Percentiles rank a stretch among this genome's conserved stretches.
These are phyloP conservation scores for Cheilosia grossa DNA, from an alignment of 2,888 invertebrate genomes.

Conservation along the genomic window DNA sequence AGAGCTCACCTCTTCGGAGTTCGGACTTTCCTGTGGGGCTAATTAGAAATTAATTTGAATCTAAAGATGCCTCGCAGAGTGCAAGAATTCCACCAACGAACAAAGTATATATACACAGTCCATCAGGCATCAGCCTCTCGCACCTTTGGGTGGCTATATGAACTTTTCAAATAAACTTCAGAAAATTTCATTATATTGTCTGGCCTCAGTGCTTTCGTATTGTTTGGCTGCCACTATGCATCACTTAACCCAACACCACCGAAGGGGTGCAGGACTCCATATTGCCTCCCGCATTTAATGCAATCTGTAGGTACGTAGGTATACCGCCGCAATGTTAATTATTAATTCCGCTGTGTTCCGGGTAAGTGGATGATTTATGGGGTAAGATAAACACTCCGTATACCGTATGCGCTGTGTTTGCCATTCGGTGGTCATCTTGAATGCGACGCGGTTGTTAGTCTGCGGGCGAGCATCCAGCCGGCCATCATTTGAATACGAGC, in stretches of 20 bases:
- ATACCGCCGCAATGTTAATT: constrained; percentile 71
- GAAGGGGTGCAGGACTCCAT: constrained; percentile 14
- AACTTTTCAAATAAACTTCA: constrained; percentile 70
- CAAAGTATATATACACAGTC: constrained; percentile 16
- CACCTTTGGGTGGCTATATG: constrained; percentile 17
- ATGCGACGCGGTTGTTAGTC: constrained; percentile 52
- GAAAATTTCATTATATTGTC: constrained; percentile 55
- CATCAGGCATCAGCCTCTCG: constrained; percentile 17
- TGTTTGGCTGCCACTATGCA: constrained; percentile 43
- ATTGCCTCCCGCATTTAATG: constrained; percentile 48
- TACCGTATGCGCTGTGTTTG: constrained; percentile 43
- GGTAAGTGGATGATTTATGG: constrained; percentile 72
- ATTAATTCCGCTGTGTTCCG: constrained; percentile 68
- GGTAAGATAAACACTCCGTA: constrained; percentile 64
- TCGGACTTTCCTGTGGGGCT: constrained; percentile 60
- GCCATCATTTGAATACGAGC: constrained; percentile 7
- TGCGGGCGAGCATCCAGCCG: constrained; percentile 49
- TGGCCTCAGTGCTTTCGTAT: constrained; percentile 17
- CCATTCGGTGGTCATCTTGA: constrained; percentile 66
- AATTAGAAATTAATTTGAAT: constrained; percentile 69
- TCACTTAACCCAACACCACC: constrained; percentile 33
- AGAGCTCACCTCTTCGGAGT: not conserved
- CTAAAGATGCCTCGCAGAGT: constrained; percentile 36
- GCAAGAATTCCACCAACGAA: constrained; percentile 1
- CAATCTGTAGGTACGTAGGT: constrained; percentile 20